A percentile compares a stretch with the other conserved stretches of the same genome.
phyloP scores from a whole-genome alignment of 2,797 vertebrate species.

The Adelosebastes latens region DNA sequence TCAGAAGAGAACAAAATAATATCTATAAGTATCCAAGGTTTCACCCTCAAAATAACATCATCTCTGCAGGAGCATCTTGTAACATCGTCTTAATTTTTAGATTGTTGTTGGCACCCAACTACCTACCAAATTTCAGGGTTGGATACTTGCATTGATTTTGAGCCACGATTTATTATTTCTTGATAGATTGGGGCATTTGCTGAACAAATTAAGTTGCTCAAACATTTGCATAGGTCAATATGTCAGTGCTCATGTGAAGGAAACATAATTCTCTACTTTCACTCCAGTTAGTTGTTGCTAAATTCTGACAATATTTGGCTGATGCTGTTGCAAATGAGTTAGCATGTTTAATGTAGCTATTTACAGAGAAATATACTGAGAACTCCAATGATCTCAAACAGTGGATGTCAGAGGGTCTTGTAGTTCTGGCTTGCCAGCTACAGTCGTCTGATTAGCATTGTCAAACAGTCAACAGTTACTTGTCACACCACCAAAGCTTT shows the following conservation, averaged over 20 bases:
- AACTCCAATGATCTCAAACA: background rate
- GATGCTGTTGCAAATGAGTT: background rate
- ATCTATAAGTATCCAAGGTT: background rate
- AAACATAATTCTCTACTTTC: background rate
- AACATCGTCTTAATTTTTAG: background rate
- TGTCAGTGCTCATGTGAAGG: background rate
- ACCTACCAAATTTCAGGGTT: background rate
- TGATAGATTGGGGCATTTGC: background rate
- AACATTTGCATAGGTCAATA: background rate
- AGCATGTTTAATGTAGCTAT: background rate
- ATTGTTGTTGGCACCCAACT: background rate
- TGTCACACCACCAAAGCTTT: background rate
- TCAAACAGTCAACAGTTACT: background rate
- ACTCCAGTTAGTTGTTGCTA: background rate
- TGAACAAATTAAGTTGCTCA: background rate
- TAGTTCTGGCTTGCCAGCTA: background rate
- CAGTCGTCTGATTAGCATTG: background rate
- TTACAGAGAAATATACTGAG: background rate
- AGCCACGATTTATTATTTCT: background rate
- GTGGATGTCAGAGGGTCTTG: background rate
- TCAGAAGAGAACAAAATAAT: conserved; percentile 36
- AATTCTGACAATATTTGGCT: background rate
- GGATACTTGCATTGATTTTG: background rate
- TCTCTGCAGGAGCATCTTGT: background rate
- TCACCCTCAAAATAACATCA: background rate